Base-by-base conservation (phyloP, 2,113 vertebrate genomes). In the Hydropotes inermis region DNA sequence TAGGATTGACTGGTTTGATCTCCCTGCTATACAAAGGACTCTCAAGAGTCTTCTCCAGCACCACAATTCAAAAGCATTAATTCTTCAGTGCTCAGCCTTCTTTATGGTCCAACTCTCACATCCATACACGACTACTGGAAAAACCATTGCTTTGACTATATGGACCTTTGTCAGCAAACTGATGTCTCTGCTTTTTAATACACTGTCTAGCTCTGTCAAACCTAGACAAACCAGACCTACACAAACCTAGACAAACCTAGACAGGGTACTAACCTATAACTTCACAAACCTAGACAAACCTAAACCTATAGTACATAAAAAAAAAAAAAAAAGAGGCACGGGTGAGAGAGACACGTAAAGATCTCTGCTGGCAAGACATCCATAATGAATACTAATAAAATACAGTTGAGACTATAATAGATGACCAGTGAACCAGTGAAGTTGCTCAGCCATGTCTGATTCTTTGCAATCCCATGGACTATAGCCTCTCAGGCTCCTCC, bases 341-440 rank as follows among this genome's bases (percentile, higher is more conserved):
- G 27, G 45, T 33, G 39, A 47, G 14, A 83, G 12, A 86, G n/a
- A 91, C 0, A 89, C 16, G 61, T 23, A 33, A 89, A 94, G 55
- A 58, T 87, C 54, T 96, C 83, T 93, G 33, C 33, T 54, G 23
- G 67, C 45, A 93, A 96, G 58, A 45, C 92, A 97, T 90, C 89
- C 9, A 25, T 39, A 92, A 83, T 17, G 92, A 89, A 82, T 87
- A 94, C 85, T 21, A 92, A 83, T 23, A 97, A 94, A 92, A 92
- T 54, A 85, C 10, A 95, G 25, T 79, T 55, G 50, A 95, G 70
- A 91, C 16, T 9, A 87, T 33, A 94, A 86, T 7, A 93, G 16
- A 87, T 47, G 19, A 61, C 70, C 67, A 70, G 67, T 70, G 67
- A 70, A 36, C 78, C n/a, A 39, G 67, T 23, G 19, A 70, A 10